Evolutionary conservation across 2,888 invertebrate genomes (phyloP).

Genomic region (Thera obeliscata): DNA sequence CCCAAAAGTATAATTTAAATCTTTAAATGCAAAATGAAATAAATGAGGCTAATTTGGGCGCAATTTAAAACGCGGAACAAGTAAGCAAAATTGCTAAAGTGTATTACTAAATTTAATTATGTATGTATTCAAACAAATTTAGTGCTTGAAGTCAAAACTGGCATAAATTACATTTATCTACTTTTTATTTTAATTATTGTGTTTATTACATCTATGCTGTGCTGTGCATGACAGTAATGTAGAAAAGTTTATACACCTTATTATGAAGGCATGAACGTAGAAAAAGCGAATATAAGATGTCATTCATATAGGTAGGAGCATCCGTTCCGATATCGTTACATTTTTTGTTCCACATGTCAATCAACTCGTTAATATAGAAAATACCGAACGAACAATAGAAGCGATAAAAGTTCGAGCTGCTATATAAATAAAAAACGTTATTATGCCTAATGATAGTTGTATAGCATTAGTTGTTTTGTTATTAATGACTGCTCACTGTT

Average conservation of each 20-base stretch:
- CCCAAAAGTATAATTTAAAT: slow-evolving; percentile 66
- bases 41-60: slow-evolving; percentile 46
- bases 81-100: slow-evolving; percentile 45
- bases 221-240: not conserved
- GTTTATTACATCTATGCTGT: not conserved
- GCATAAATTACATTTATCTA: not conserved
- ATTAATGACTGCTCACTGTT: slow-evolving; percentile 52
- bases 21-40: slow-evolving; percentile 60
- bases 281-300: slow-evolving; percentile 22
- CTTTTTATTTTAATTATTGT: not conserved
- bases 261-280: not conserved
- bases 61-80: slow-evolving; percentile 46
- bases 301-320: slow-evolving; percentile 57
- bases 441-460: slow-evolving; percentile 43
- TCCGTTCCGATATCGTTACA: slow-evolving; percentile 57
- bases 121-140: slow-evolving; percentile 2
- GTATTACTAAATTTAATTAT: slow-evolving; percentile 34
- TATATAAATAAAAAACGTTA: slow-evolving; percentile 55
- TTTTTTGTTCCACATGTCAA: slow-evolving; percentile 67
- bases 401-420: slow-evolving; percentile 58
- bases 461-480: slow-evolving; percentile 48
- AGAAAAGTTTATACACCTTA: no score
- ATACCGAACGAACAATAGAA: slow-evolving; percentile 66
- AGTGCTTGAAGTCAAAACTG: slow-evolving; percentile 27
- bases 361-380: slow-evolving; percentile 65